phyloP scores from a whole-genome alignment of 23 tunicate species.

The Clavelina lepadiformis region DNA sequence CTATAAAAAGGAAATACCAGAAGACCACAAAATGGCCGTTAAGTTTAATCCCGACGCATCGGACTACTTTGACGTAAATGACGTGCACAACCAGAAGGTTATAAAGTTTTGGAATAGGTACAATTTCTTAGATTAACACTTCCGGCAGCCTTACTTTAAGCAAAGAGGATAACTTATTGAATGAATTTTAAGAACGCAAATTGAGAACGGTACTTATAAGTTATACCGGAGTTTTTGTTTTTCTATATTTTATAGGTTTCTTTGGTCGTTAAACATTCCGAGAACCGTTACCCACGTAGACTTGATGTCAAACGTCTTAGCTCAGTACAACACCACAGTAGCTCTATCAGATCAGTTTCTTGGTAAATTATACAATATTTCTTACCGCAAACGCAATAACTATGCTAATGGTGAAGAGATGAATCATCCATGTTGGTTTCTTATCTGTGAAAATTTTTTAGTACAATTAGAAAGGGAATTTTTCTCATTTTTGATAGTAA shows the following conservation, averaged over 20 bases:
- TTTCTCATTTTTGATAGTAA: not conserved
- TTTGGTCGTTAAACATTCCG: constrained; percentile 80
- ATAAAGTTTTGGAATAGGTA: constrained; percentile 87
- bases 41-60: constrained; percentile 69
- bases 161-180: no score
- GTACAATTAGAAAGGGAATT: no score
- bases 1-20: constrained; percentile 27
- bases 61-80: constrained; percentile 37
- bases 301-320: constrained; percentile 41
- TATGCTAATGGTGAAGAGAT: no score
- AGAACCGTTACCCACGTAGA: constrained; percentile 62
- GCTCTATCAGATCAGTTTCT: constrained; percentile 9
- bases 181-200: no score
- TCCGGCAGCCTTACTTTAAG: no score
- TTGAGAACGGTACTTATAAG: no score
- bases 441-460: no score
- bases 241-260: constrained; percentile 45
- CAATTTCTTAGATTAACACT: no score
- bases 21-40: constrained; percentile 61
- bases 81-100: constrained; percentile 60
- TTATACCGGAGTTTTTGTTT: no score
- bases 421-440: no score
- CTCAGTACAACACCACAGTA: constrained; percentile 51
- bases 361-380: no score
- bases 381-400: no score